Evolutionary conservation across 2,797 vertebrate genomes (phyloP).

Genomic region (Diglossa cyanea): DNA sequence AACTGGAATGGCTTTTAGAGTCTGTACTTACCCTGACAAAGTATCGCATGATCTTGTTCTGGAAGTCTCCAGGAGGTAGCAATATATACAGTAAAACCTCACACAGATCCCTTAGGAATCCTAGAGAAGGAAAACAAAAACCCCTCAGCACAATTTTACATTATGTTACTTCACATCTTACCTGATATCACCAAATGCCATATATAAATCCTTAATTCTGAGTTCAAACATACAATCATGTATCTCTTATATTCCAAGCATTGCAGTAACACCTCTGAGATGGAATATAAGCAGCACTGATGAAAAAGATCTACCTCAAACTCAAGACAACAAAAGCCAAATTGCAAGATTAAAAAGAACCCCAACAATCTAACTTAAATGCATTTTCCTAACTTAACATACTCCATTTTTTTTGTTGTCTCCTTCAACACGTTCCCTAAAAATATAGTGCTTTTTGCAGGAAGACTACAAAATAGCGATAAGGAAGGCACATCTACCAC

Average conservation of each 20-base stretch:
- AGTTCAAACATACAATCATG: neutral
- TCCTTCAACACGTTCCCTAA: neutral
- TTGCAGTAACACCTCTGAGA: neutral
- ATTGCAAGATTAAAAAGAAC: neutral
- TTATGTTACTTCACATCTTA: neutral
- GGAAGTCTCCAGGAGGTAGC: conserved; percentile 99
- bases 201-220: neutral
- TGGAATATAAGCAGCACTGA: neutral
- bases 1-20: neutral
- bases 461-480: neutral
- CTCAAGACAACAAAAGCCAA: neutral
- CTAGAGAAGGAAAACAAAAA: conserved; percentile 69
- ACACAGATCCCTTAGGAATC: conserved; percentile 96
- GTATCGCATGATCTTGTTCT: conserved; percentile 99
- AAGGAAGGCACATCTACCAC: neutral
- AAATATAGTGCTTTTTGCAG: neutral
- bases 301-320: neutral
- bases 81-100: conserved; percentile 98
- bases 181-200: neutral
- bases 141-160: neutral
- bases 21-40: conserved; percentile 89
- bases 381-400: neutral
- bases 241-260: neutral
- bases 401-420: fast-evolving
- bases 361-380: neutral